Evolutionary conservation across 2,113 vertebrate species (phyloP).

Genomic region (Phalacrocorax pelagicus): DNA sequence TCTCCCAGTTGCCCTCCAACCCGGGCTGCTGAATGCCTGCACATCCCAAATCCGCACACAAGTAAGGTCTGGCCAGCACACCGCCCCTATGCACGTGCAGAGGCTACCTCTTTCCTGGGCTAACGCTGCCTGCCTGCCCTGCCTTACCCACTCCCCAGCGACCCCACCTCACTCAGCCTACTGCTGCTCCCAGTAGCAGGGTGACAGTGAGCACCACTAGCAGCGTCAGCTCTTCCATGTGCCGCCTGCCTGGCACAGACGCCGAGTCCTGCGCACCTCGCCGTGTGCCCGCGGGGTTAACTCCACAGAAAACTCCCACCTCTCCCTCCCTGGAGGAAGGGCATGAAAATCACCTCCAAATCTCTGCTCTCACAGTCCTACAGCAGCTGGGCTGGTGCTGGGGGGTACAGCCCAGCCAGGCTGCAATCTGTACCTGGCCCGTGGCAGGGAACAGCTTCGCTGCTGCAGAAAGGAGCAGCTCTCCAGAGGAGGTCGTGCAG

Average conservation of each 20-base stretch:
- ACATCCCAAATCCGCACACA: neutral
- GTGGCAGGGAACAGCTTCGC: neutral
- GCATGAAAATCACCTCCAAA: neutral
- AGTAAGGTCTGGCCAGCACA: neutral
- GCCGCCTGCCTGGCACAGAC: neutral
- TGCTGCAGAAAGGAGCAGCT: neutral
- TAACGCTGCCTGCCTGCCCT: neutral
- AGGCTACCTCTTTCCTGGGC: neutral
- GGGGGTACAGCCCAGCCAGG: neutral
- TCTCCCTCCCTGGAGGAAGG: neutral
- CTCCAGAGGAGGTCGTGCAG: accelerated
- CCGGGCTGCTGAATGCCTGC: accelerated
- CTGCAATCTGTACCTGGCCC: neutral
- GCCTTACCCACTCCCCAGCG: neutral
- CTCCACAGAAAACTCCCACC: neutral
- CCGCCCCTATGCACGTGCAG: accelerated
- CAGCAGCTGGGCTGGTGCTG: neutral
- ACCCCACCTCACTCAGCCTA: neutral
- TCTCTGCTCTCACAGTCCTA: neutral
- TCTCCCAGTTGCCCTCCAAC: neutral
- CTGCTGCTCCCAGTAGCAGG: neutral
- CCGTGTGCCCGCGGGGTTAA: neutral
- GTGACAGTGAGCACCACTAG: neutral
- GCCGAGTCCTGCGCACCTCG: accelerated
- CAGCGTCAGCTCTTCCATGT: neutral